Evolutionary conservation across 2,888 invertebrate species (phyloP), one percentile per base, ranked within the genome.

Genomic region (Smittia aterrima): DNA sequence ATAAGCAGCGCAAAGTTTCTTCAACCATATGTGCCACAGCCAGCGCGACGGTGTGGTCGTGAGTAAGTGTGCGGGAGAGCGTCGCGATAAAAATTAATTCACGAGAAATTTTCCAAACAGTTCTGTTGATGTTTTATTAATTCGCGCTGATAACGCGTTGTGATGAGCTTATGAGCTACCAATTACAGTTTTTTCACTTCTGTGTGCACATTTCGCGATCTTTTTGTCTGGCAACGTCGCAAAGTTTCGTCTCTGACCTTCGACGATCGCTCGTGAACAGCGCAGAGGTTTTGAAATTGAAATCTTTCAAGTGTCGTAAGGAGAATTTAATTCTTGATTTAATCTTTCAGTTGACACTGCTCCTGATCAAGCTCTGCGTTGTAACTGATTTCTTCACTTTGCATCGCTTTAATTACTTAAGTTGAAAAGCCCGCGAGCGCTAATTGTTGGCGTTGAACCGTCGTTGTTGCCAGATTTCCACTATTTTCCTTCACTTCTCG

Each of bases 161-260:
- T 40, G 53, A 13, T 47, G 53, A 7, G n/a, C n/a, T 18, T 47
- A 6, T 47, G 38, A 20, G 18, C 38, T 13, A 40, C 16, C 38
- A 22, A 22, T 22, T 20, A 13, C 9, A 24, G 11, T 64, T 24
- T 64, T 27, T 64, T 24, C 64, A 7, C 25, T 64, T 25, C 16
- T 24, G n/a, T 64, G n/a, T 24, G 13, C 27, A 64, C 27, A 24
- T 68, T 47, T 41, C 47, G 68, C 68, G 68, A 68, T 68, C 47
- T 68, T 68, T 68, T 68, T 68, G 1, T 41, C 47, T 68, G 68
- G 68, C 68, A 68, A 68, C 68, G 47, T 22, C 25, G 68, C 68
- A 68, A n/a, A 41, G 3, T 62, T 62, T 62, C 4, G n/a, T 47
- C 11, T 38, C 18, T 47, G n/a, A 16, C 53, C 18, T 47, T 47